Base-by-base conservation (phyloP, 2,888 invertebrate genomes). In the Pocota personata region DNA sequence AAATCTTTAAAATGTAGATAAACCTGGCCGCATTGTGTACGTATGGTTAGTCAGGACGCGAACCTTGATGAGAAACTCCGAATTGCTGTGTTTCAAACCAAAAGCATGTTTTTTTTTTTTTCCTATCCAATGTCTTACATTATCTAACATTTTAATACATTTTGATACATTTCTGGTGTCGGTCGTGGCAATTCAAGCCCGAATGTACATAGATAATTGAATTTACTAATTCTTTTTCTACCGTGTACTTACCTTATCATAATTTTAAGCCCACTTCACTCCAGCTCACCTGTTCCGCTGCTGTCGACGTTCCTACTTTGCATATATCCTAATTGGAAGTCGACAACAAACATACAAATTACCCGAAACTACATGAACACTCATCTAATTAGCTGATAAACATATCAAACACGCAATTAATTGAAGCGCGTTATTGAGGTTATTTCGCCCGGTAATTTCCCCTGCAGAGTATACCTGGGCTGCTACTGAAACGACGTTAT, bases 381-480 rank as follows among this genome's bases (percentile, higher is more conserved):
- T 64, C 57, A 76, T 76, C 64, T 60, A 84, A 84, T 80, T 84
- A 75, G 52, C 58, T 57, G 69, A 80, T 60, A 71, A 79, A 73
- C 62, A 43, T 46, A 55, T 75, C 62, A 79, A 67, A 60, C 32
- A 71, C 32, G n/a, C 66, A 35, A 19, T 55, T 62, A 69, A 84
- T 72, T 57, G 52, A 69, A 69, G 55, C 57, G 40, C 64, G 50
- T 64, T 69, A 37, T 79, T 73, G 69, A 75, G 84, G 73, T 64
- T 75, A 75, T 60, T 37, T 24, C 32, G 69, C 32, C 30, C 32
- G 43, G 10, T 43, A 57, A 75, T 66, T 64, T 35, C 43, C 50
- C 16, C 43, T 5, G 19, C 24, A 3, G 16, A 48, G 8, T 27
- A 6, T 30, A 30, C 24, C 52, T 32, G 30, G 27, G n/a, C 21